These are phyloP conservation scores for Trichosurus vulpecula DNA, from an alignment of 2,797 vertebrate genomes.

Conservation along the genomic window DNA sequence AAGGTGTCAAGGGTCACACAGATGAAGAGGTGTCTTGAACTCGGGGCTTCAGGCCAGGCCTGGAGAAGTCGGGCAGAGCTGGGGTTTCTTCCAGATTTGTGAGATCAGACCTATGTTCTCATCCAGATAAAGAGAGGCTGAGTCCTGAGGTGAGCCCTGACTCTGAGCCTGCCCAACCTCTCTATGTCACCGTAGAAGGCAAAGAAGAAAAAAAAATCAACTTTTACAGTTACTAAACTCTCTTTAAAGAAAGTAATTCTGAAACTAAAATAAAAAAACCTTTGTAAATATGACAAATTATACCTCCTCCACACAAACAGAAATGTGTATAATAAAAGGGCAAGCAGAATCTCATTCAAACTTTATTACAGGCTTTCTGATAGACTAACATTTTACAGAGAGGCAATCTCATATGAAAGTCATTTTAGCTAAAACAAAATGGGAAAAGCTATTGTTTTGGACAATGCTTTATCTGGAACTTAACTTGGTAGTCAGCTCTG, in stretches of 20 bases:
- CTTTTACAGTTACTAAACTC: constrained; percentile 51
- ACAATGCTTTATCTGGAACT: constrained; percentile 66
- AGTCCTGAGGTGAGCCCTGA: constrained; percentile 24
- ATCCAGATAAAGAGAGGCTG: constrained; percentile 29
- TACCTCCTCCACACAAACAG: constrained; percentile 46
- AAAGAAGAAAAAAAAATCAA: constrained; percentile 5
- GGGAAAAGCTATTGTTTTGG: constrained; percentile 58
- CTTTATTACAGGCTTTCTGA: constrained; percentile 55
- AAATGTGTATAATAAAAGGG: constrained; percentile 52
- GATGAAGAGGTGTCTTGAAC: not conserved
- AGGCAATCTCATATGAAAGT: constrained; percentile 60
- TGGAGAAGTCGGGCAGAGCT: not conserved
- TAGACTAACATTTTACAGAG: constrained; percentile 62
- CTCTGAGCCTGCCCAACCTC: not conserved
- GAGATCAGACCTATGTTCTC: not conserved
- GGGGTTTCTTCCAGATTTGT: not conserved
- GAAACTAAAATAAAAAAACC: constrained; percentile 64
- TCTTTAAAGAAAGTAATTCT: constrained; percentile 66
- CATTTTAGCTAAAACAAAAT: constrained; percentile 67
- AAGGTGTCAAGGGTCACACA: not conserved
- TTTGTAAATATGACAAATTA: constrained; percentile 65
- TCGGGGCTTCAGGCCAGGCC: not conserved
- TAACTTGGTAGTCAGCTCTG: constrained; percentile 63
- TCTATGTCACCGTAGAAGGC: not conserved
- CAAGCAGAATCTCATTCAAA: constrained; percentile 63